Base-by-base conservation (phyloP, 2,113 vertebrate genomes). In the Hippocampus zosterae region DNA sequence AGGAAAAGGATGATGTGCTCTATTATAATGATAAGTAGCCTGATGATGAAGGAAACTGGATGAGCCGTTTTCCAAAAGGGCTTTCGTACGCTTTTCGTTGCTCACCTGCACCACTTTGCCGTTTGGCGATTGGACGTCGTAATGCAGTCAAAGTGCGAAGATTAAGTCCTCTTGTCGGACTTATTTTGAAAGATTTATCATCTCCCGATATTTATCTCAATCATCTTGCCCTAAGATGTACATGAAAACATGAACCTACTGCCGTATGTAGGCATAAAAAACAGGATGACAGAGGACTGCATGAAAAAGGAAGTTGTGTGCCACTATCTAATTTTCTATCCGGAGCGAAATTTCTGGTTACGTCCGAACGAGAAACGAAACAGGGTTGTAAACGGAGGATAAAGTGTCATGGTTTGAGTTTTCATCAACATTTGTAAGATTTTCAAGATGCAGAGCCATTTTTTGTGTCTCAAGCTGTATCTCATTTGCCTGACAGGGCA, bases 401-500 rank as follows among this genome's bases (percentile, higher is more conserved):
- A 44, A 44, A 44, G 13, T 44, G 9, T 44, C 10, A 44, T 44
- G 42, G 15, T 12, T 44, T 44, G 42, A 44, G 11, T 42, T 11
- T 42, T 42, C 41, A 9, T 42, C 8, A 3, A 48, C 4, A 48
- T 48, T 44, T 44, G 5, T 13, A 48, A 5, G 4, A 50, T 19
- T 50, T 50, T 19, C 2, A 12, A 44, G 42, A 13, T 12, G 3
- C 15, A 6, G 16, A 50, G 46, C 53, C 27, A 65, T 78, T 75
- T 82, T 1, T 79, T 10, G 42, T 44, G 25, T 70, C n/a, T 40
- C 65, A 65, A 65, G 37, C 62, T 37, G 73, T 46, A 44, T 52
- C 33, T 77, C 23, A 71, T 79, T 74, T 79, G n/a, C 57, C 65
- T 70, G 63, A 71, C 69, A 62, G 42, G 56, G 50, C 21, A 72